Evolutionary conservation across 2,888 invertebrate genomes (phyloP).

Genomic region (Heteromurus nitidus): DNA sequence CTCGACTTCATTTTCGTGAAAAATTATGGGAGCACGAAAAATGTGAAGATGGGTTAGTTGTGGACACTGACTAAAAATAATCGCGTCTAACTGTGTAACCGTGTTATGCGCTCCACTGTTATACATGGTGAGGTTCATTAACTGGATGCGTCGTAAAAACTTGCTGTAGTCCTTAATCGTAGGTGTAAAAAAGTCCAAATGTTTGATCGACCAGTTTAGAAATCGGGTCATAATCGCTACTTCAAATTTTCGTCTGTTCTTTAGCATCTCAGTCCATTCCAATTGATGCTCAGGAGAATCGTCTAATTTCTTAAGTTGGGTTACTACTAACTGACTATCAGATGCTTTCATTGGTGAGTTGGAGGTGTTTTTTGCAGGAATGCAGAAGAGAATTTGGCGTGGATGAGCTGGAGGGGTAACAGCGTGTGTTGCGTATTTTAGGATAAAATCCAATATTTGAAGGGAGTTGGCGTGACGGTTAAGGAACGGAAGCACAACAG

Average conservation of each 20-base stretch:
- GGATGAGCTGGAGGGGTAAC: constrained; percentile 45
- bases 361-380: constrained; percentile 23
- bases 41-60: constrained; percentile 51
- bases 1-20: constrained; percentile 58
- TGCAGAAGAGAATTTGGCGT: constrained; percentile 47
- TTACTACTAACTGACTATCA: constrained; percentile 33
- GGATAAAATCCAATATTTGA: constrained; percentile 15
- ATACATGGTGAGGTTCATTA: constrained; percentile 64
- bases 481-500: constrained; percentile 36
- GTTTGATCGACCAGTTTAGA: constrained; percentile 42
- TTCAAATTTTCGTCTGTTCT: constrained; percentile 27
- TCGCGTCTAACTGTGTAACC: constrained; percentile 52
- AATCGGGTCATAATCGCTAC: constrained; percentile 38
- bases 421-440: constrained; percentile 30
- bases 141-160: constrained; percentile 48
- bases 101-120: constrained; percentile 54
- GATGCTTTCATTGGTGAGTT: not conserved
- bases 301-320: constrained; percentile 6
- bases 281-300: not conserved
- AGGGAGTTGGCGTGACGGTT: constrained; percentile 33
- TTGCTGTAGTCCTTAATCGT: constrained; percentile 37
- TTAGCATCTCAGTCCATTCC: constrained; percentile 32
- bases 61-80: constrained; percentile 42
- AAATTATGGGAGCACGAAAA: constrained; percentile 61
- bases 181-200: constrained; percentile 33